Percentiles rank a stretch among this genome's conserved stretches.
Conservation (phyloP, 2,113 vertebrate species). For the Panthera tigris region DNA sequence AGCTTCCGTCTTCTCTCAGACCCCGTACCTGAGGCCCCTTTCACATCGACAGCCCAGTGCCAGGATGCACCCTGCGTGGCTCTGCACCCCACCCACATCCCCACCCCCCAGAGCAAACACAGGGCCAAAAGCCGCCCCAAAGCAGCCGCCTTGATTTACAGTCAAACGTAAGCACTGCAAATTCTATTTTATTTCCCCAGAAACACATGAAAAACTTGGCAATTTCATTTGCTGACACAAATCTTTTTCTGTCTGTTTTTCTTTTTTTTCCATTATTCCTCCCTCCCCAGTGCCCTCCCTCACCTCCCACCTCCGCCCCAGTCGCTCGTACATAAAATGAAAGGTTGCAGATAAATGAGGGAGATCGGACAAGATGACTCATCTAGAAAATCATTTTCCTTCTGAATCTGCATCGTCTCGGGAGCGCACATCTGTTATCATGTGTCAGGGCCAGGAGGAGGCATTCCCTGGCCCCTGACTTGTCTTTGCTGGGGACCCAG, state of each 20-base stretch:
- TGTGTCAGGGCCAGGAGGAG: accelerated
- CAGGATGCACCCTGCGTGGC: background rate
- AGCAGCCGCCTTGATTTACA: background rate
- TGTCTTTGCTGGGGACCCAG: background rate
- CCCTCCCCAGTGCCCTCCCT: background rate
- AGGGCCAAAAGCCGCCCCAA: background rate
- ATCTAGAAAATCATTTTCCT: background rate
- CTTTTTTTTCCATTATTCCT: background rate
- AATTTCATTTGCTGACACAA: conserved; percentile 47
- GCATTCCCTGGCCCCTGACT: background rate
- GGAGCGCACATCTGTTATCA: background rate
- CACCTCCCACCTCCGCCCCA: background rate
- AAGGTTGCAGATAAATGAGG: background rate
- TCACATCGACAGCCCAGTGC: background rate
- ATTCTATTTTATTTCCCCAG: conserved; percentile 53
- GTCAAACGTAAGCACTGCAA: background rate
- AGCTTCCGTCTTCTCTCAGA: background rate
- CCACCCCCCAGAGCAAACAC: background rate
- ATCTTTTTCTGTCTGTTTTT: background rate
- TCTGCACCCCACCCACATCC: background rate
- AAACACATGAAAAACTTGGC: conserved; percentile 61
- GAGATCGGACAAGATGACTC: background rate
- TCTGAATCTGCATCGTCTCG: background rate
- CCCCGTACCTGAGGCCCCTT: background rate
- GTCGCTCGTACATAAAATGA: background rate